These are phyloP conservation scores for Heliothis virescens DNA, from an alignment of 1,140 invertebrate genomes.

Conservation along the genomic window DNA sequence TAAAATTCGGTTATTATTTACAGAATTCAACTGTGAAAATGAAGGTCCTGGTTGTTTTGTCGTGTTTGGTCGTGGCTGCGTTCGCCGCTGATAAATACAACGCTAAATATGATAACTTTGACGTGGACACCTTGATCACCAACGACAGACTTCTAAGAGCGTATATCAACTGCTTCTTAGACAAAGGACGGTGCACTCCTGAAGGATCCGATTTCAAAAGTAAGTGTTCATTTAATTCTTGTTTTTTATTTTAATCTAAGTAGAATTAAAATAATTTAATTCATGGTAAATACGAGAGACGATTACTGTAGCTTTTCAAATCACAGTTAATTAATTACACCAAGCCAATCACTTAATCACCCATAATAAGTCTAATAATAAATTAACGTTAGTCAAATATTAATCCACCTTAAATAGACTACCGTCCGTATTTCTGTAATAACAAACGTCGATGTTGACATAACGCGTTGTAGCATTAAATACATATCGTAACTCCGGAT, in stretches of 20 bases:
- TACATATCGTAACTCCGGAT: constrained; percentile 52
- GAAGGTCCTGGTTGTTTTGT: constrained; percentile 70
- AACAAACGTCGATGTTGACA: constrained; percentile 19
- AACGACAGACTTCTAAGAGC: constrained; percentile 89
- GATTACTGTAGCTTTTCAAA: too few species aligned
- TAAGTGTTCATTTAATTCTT: constrained; percentile 78
- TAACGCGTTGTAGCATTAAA: constrained; percentile 1
- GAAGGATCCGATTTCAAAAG: constrained; percentile 91
- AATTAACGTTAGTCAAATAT: not conserved
- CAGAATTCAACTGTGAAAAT: constrained; percentile 64
- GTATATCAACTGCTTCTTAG: constrained; percentile 91
- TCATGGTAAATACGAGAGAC: too few species aligned
- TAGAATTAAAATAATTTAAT: too few species aligned
- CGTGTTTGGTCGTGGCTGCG: constrained; percentile 69
- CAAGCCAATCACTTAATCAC: not conserved
- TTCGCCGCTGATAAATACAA: constrained; percentile 79
- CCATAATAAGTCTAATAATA: not conserved
- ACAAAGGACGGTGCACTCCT: constrained; percentile 89
- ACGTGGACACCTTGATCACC: constrained; percentile 89
- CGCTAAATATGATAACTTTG: constrained; percentile 88
- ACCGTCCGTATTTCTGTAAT: constrained; percentile 1
- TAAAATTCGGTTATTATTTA: constrained; percentile 50
- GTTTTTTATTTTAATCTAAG: not conserved
- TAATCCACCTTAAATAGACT: not conserved
- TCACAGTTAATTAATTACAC: not conserved